phyloP scores from a whole-genome alignment of 2,113 vertebrate genomes.

The Gambusia affinis region DNA sequence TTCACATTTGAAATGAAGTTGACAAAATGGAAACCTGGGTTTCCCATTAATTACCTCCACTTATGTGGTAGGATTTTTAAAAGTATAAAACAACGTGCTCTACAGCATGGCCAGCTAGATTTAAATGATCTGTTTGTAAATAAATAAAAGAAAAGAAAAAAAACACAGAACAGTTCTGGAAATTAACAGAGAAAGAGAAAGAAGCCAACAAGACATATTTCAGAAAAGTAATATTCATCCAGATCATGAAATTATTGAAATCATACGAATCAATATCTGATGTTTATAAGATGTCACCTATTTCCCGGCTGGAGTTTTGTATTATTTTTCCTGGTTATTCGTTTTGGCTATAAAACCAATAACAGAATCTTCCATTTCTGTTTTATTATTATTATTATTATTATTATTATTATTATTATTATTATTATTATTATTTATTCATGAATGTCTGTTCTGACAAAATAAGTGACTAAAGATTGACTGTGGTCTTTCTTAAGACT shows the following conservation, averaged over 20 bases:
- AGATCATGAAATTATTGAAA: constrained; percentile 39
- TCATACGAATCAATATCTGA: constrained; percentile 16
- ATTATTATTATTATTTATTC: constrained; percentile 41
- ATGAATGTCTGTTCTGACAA: constrained; percentile 39
- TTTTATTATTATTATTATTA: constrained; percentile 31
- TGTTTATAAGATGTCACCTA: constrained; percentile 39
- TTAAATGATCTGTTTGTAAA: no score
- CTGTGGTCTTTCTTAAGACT: constrained; percentile 30
- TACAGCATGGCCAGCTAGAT: no score
- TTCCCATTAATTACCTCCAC: no score
- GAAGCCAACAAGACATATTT: constrained; percentile 14
- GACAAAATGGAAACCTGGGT: no score
- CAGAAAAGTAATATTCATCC: constrained; percentile 22
- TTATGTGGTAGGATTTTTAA: no score
- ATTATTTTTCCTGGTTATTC: constrained; percentile 48
- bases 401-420: constrained; percentile 54
- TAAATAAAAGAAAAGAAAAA: no score
- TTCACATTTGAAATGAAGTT: no score
- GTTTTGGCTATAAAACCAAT: constrained; percentile 40
- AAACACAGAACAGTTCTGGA: no score
- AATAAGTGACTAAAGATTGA: constrained; percentile 36
- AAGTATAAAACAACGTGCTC: no score
- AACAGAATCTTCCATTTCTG: constrained; percentile 47
- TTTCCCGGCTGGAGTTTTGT: constrained; percentile 41
- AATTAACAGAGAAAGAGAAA: constrained; percentile 11